phyloP scores from a whole-genome alignment of 1,140 invertebrate species.

The Apocrypta bakeri region DNA sequence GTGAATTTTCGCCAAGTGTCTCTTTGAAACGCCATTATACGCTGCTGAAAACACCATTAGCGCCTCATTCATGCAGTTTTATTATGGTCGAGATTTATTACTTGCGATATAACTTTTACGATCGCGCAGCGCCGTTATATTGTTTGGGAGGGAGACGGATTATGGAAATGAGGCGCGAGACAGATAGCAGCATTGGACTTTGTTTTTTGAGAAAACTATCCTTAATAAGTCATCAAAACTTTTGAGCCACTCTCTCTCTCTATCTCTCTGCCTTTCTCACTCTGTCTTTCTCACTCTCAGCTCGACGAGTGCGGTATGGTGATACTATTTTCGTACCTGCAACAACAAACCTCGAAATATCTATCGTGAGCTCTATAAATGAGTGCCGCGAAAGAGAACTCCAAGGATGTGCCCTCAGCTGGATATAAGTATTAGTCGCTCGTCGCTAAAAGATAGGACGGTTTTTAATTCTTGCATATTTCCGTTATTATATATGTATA shows the following conservation, averaged over 20 bases:
- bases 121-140: neutral
- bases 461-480: neutral
- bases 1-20: conserved; percentile 3
- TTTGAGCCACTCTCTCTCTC: neutral
- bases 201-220: conserved; percentile 41
- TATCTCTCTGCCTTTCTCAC: too few species aligned
- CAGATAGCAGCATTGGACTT: conserved; percentile 43
- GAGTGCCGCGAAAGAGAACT: neutral
- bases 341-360: conserved; percentile 43
- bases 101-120: neutral
- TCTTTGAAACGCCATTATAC: neutral
- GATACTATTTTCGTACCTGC: conserved; percentile 35
- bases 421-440: neutral
- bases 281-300: too few species aligned
- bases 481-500: neutral
- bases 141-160: conserved; percentile 32
- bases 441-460: conserved; percentile 19
- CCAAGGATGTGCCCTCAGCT: neutral
- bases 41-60: conserved; percentile 16
- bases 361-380: neutral
- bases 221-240: conserved; percentile 39
- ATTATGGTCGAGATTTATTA: conserved; percentile 31
- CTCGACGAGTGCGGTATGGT: neutral
- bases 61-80: neutral
- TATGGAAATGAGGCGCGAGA: conserved; percentile 32